These are phyloP conservation scores for Heliconius hortense DNA, from an alignment of 2,888 invertebrate species.

Conservation along the genomic window DNA sequence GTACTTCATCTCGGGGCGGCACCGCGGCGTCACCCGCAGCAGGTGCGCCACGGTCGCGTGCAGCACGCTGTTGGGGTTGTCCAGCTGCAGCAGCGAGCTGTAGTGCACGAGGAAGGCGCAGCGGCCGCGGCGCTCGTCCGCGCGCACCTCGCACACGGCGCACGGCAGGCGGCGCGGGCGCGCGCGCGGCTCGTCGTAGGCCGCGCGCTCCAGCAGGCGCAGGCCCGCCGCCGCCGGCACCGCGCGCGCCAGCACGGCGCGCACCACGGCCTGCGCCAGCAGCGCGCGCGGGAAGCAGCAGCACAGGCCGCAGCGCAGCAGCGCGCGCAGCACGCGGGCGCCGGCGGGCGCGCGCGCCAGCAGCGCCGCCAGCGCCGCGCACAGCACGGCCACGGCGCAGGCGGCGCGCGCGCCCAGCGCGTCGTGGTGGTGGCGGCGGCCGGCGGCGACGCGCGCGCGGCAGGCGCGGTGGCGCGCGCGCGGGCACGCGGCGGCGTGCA, in stretches of 20 bases:
- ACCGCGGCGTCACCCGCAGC: constrained; percentile 80
- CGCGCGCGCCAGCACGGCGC: constrained; percentile 71
- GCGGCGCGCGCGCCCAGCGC: constrained; percentile 78
- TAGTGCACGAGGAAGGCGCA: constrained; percentile 84
- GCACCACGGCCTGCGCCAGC: constrained; percentile 75
- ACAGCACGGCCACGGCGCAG: constrained; percentile 82
- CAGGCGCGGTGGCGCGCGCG: constrained; percentile 79
- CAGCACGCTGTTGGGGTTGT: constrained; percentile 78
- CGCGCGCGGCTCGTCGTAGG: constrained; percentile 83
- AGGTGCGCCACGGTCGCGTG: constrained; percentile 82
- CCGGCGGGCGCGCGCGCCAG: constrained; percentile 66
- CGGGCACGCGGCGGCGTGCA: constrained; percentile 79
- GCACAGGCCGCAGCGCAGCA: constrained; percentile 82
- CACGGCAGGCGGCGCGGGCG: constrained; percentile 59
- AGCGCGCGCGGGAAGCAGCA: constrained; percentile 83
- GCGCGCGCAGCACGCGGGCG: constrained; percentile 78
- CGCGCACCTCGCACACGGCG: constrained; percentile 65
- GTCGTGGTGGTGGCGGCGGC: constrained; percentile 83
- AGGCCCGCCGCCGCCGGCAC: constrained; percentile 70
- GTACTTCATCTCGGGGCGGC: constrained; percentile 78
- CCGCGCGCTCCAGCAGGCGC: constrained; percentile 80
- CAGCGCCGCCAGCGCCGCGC: constrained; percentile 76
- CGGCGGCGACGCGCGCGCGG: constrained; percentile 64
- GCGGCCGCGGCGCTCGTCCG: constrained; percentile 64
- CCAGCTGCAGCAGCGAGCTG: constrained; percentile 78